Evolutionary conservation across 92 coral and sea anemone species (phyloP).

Genomic region (Porites rus): DNA sequence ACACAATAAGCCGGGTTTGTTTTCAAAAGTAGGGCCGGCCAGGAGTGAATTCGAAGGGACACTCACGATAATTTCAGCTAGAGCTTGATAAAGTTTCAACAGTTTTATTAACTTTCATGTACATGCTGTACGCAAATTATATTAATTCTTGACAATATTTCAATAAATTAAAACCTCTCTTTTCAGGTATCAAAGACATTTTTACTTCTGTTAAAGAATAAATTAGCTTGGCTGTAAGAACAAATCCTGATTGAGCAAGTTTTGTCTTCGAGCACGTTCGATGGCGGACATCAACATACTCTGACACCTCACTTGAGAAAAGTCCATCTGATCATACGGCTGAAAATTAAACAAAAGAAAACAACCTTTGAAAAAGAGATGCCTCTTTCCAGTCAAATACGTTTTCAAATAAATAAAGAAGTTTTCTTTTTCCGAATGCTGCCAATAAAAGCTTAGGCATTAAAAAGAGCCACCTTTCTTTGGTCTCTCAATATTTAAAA

Average conservation of each 20-base stretch:
- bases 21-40: too few species aligned
- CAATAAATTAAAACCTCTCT: conserved; percentile 39
- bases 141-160: conserved; percentile 26
- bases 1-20: too few species aligned
- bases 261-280: conserved; percentile 94
- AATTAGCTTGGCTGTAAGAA: conserved; percentile 84
- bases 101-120: conserved; percentile 33
- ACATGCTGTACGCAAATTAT: conserved; percentile 29
- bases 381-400: too few species aligned
- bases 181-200: conserved; percentile 3
- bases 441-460: background rate
- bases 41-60: background rate
- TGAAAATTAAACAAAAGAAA: conserved; percentile 24
- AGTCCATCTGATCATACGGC: conserved; percentile 99
- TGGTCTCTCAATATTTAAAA: too few species aligned
- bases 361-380: background rate
- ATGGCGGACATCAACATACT: conserved; percentile 96
- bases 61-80: background rate
- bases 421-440: too few species aligned
- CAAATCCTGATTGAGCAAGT: conserved; percentile 93
- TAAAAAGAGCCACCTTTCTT: background rate
- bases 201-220: conserved; percentile 7
- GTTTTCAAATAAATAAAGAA: too few species aligned
- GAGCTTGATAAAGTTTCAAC: background rate
- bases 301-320: conserved; percentile 95